phyloP scores from a whole-genome alignment of 64 coral and sea anemone genomes.

The Hydrozoanthus tunicans region DNA sequence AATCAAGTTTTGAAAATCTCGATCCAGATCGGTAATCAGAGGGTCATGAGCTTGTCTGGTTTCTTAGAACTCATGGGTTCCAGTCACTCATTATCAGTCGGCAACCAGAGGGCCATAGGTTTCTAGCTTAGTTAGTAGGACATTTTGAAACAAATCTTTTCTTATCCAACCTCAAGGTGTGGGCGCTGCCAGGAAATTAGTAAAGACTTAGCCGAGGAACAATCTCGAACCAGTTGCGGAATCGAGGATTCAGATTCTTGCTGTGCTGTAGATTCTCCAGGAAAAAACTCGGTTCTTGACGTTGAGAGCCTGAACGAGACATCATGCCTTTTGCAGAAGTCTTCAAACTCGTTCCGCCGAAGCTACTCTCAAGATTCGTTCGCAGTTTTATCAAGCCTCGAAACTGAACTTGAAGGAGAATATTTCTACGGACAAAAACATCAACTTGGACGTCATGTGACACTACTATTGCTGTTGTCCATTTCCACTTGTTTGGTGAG shows the following conservation, averaged over 20 bases:
- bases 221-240: neutral
- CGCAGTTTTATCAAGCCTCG: neutral
- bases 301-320: slow-evolving; percentile 30
- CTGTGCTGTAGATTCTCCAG: neutral
- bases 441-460: slow-evolving; percentile 47
- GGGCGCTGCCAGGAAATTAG: slow-evolving; percentile 42
- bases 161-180: slow-evolving; percentile 5
- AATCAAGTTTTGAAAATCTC: no score
- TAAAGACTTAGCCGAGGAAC: slow-evolving; percentile 24
- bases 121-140: neutral
- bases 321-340: slow-evolving; percentile 33
- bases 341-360: neutral
- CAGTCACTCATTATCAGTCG: no score
- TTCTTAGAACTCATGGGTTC: no score
- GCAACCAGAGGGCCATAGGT: neutral
- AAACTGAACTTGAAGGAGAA: slow-evolving; percentile 14
- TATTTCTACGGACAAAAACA: slow-evolving; percentile 42
- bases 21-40: no score
- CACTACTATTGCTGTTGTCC: slow-evolving; percentile 7
- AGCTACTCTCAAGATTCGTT: slow-evolving; percentile 40
- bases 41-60: no score
- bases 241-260: neutral
- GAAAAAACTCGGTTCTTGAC: slow-evolving; percentile 14
- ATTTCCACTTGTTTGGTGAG: slow-evolving; percentile 51
- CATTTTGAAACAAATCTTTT: neutral